phyloP scores from a whole-genome alignment of 2,113 vertebrate genomes.

The Ammodytes dubius region DNA sequence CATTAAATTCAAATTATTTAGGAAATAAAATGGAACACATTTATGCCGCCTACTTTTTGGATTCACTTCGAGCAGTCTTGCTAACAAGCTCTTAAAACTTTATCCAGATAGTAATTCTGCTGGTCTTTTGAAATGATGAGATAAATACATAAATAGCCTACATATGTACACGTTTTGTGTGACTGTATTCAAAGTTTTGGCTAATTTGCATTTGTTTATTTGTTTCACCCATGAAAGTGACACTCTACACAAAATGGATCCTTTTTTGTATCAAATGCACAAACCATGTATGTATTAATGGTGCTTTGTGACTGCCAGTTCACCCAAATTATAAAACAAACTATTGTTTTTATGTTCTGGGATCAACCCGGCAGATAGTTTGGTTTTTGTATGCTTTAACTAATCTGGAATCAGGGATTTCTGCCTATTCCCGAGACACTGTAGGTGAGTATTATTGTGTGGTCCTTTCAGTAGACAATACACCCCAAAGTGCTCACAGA shows the following conservation, averaged over 20 bases:
- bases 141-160: too few species aligned
- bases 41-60: background rate
- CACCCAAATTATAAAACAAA: background rate
- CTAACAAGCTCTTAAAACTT: background rate
- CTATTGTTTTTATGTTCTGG: background rate
- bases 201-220: background rate
- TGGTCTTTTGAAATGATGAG: background rate
- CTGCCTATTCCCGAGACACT: background rate
- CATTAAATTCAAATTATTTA: slow-evolving; percentile 1
- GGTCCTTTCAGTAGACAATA: background rate
- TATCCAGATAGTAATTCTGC: background rate
- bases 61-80: background rate
- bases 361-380: background rate
- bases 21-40: background rate
- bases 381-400: background rate
- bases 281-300: background rate
- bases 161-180: background rate
- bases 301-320: background rate
- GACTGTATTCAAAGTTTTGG: background rate
- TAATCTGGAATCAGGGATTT: background rate
- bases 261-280: background rate
- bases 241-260: background rate
- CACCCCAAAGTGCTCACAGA: background rate
- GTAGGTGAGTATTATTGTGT: background rate
- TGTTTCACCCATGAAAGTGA: background rate